phyloP scores from a whole-genome alignment of 2,797 vertebrate species.

The Carduelis carduelis region DNA sequence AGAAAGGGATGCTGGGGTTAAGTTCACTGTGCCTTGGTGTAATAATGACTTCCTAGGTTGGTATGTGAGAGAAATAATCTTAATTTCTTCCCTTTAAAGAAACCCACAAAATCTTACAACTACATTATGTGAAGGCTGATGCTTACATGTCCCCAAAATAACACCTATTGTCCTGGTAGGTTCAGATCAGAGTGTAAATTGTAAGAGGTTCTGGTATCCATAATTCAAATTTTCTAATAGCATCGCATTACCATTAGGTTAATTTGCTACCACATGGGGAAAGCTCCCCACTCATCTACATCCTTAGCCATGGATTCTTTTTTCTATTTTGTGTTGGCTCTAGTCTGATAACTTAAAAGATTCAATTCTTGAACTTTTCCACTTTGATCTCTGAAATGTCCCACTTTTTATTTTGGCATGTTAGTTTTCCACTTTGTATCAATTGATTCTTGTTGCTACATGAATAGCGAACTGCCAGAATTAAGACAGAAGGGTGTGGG shows the following conservation, averaged over 20 bases:
- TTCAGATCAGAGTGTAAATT: neutral
- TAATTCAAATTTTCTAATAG: neutral
- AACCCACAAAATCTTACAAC: rapidly evolving
- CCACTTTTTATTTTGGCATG: neutral
- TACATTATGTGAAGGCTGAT: neutral
- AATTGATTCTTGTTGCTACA: neutral
- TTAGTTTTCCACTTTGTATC: neutral
- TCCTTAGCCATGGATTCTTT: neutral
- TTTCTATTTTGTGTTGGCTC: neutral
- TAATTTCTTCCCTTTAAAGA: neutral
- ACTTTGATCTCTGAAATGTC: neutral
- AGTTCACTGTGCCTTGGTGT: neutral
- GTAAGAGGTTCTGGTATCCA: neutral
- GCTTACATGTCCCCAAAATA: rapidly evolving
- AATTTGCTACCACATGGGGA: rapidly evolving
- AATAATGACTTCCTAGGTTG: neutral
- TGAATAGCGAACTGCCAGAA: neutral
- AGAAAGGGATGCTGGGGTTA: neutral
- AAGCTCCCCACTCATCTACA: neutral
- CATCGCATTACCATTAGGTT: neutral
- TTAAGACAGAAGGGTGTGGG: neutral
- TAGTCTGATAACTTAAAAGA: neutral
- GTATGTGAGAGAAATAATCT: neutral
- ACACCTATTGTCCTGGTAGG: rapidly evolving
- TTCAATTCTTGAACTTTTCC: neutral